Conservation (phyloP, 2,113 vertebrate species). For the Salvelinus namaycush region DNA sequence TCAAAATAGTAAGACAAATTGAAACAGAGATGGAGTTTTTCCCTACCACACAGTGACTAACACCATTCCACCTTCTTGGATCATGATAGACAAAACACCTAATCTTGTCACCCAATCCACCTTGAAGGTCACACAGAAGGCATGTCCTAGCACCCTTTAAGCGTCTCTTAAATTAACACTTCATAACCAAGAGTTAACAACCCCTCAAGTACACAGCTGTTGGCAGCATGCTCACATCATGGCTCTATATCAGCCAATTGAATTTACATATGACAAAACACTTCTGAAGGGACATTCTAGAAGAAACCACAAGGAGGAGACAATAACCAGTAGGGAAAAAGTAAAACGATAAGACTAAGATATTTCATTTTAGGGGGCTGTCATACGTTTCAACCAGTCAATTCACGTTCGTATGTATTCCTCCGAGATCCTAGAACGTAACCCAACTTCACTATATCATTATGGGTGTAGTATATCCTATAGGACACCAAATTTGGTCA, state of each 20-base stretch:
- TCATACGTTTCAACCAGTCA: no score
- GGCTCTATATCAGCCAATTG: not conserved
- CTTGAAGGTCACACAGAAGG: not conserved
- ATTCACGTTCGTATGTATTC: no score
- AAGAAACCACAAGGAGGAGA: no score
- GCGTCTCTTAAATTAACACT: slow-evolving; percentile 11
- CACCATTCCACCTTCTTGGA: not conserved
- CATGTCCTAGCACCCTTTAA: not conserved
- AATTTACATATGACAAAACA: not conserved
- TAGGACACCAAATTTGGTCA: no score
- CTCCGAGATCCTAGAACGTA: no score
- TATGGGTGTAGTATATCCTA: no score
- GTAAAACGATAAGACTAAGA: no score
- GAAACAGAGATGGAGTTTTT: not conserved
- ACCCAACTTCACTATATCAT: no score
- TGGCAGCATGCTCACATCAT: not conserved
- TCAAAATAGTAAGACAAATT: not conserved
- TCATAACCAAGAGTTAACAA: slow-evolving; percentile 13
- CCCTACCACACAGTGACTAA: not conserved
- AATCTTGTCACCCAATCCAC: not conserved
- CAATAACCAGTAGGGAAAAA: no score
- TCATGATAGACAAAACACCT: not conserved
- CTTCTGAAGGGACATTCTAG: no score
- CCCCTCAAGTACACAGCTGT: slow-evolving; percentile 1
- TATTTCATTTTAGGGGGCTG: no score